phyloP scores from a whole-genome alignment of 2,113 vertebrate genomes.

The Leucoraja erinaceus region DNA sequence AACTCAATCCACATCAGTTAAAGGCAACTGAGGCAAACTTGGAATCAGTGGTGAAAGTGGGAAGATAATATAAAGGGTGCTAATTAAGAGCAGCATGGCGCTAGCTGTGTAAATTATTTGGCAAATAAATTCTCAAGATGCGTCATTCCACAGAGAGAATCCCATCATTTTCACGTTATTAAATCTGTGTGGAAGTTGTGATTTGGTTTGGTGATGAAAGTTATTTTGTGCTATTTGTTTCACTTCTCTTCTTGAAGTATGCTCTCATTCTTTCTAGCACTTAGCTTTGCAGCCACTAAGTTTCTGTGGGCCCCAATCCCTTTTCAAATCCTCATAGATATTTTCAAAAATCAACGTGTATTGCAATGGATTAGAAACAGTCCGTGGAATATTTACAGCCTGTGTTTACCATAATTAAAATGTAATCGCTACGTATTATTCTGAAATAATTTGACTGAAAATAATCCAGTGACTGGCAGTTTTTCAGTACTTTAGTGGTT shows the following conservation, averaged over 20 bases:
- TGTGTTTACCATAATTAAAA: too few species aligned
- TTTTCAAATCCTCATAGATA: not conserved
- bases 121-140: slow-evolving; percentile 11
- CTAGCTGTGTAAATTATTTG: slow-evolving; percentile 13
- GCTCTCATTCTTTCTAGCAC: not conserved
- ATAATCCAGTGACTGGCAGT: not conserved
- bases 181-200: not conserved
- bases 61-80: not conserved
- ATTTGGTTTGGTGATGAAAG: not conserved
- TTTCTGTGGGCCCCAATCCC: not conserved
- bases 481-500: not conserved
- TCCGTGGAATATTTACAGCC: not conserved
- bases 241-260: not conserved
- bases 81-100: slow-evolving; percentile 28
- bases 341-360: not conserved
- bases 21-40: not conserved
- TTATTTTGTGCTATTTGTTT: slow-evolving; percentile 22
- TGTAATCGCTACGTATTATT: not conserved
- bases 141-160: not conserved
- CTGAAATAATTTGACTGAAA: not conserved
- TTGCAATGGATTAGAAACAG: not conserved
- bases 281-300: not conserved
- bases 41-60: not conserved
- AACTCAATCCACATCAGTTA: slow-evolving; percentile 26
- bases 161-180: slow-evolving; percentile 9